Conservation (phyloP, 2,888 invertebrate genomes). For the Ophioninae sp. region DNA sequence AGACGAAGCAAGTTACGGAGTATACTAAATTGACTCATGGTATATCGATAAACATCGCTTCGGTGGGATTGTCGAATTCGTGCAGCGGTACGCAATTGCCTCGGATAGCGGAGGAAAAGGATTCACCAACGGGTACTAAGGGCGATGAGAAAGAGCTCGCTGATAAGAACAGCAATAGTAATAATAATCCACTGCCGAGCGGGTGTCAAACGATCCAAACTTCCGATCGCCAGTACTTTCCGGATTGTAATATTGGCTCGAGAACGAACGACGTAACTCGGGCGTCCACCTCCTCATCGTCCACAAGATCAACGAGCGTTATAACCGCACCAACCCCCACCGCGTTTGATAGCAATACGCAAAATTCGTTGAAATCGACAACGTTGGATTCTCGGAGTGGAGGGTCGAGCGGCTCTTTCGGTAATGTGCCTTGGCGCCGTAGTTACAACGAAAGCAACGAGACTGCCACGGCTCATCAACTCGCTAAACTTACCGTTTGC, state of each 20-base stretch:
- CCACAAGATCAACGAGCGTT: conserved; percentile 5
- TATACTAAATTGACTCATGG: conserved; percentile 76
- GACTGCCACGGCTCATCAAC: conserved; percentile 49
- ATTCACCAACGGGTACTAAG: conserved; percentile 87
- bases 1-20: conserved; percentile 72
- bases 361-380: conserved; percentile 46
- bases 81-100: conserved; percentile 84
- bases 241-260: conserved; percentile 26
- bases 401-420: conserved; percentile 28
- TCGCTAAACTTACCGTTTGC: conserved; percentile 50
- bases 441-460: conserved; percentile 48
- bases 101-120: conserved; percentile 93
- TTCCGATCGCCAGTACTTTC: conserved; percentile 3
- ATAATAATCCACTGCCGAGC: conserved; percentile 54
- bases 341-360: conserved; percentile 51
- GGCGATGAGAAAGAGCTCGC: conserved; percentile 73
- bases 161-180: conserved; percentile 45
- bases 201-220: conserved; percentile 26
- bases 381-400: conserved; percentile 36
- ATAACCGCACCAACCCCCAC: not conserved
- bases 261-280: conserved; percentile 1
- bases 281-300: not conserved
- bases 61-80: conserved; percentile 75
- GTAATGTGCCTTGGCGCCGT: conserved; percentile 52
- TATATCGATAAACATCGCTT: conserved; percentile 78